These are phyloP conservation scores for Coracias cyanogaster DNA, from an alignment of 2,797 vertebrate genomes.

Conservation along the genomic window DNA sequence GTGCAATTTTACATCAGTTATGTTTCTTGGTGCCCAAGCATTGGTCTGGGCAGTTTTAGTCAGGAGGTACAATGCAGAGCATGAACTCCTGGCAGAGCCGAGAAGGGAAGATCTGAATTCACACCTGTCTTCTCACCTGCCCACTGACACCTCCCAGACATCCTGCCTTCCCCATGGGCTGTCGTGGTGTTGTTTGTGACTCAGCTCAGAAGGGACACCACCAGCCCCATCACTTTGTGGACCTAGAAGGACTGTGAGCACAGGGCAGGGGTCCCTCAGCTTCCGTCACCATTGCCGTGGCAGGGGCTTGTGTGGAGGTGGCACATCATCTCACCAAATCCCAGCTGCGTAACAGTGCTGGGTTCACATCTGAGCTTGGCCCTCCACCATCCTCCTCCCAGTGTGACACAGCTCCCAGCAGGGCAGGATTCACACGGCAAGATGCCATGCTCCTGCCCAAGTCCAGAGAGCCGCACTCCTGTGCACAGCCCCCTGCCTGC, in stretches of 20 bases:
- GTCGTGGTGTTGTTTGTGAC: background rate
- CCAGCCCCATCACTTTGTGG: too few species aligned
- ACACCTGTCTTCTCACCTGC: background rate
- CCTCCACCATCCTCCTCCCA: background rate
- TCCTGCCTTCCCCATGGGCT: background rate
- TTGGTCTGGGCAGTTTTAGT: background rate
- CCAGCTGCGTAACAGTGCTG: background rate
- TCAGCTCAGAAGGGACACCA: background rate
- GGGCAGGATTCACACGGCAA: background rate
- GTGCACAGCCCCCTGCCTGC: rapidly evolving
- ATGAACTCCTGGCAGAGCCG: background rate
- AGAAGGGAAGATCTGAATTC: background rate
- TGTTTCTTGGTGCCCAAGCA: background rate
- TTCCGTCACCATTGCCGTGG: background rate
- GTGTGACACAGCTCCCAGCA: background rate
- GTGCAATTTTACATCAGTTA: too few species aligned
- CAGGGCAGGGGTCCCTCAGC: background rate
- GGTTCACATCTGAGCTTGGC: rapidly evolving
- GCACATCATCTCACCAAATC: background rate
- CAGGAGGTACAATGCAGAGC: background rate
- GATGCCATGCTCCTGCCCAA: background rate
- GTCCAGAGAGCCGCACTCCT: background rate
- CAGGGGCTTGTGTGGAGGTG: background rate
- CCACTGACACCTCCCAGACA: background rate
- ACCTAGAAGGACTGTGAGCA: rapidly evolving